Evolutionary conservation across 2,113 vertebrate species (phyloP).

Genomic region (Scophthalmus maximus): DNA sequence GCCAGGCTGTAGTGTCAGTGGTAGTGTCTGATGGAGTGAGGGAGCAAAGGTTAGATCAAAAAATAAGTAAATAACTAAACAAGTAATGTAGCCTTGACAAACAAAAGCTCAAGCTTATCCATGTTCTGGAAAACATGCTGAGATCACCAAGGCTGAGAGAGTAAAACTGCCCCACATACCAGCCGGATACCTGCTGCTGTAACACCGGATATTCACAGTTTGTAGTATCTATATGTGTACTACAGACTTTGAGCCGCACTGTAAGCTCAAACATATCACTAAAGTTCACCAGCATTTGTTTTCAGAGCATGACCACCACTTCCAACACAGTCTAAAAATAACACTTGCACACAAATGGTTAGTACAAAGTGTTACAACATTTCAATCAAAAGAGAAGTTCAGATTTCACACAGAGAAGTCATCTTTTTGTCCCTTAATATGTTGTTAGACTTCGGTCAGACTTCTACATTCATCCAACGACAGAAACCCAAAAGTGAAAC

Average conservation of each 20-base stretch:
- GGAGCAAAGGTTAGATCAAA: too few relatives aligned
- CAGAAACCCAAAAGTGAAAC: not conserved
- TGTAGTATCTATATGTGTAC: too few relatives aligned
- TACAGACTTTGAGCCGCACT: not conserved
- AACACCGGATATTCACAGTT: too few relatives aligned
- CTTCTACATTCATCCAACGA: conserved; percentile 21
- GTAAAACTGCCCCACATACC: not conserved
- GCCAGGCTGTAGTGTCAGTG: too few relatives aligned
- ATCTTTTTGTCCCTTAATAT: not conserved
- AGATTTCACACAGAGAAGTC: not conserved
- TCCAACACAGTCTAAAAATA: too few relatives aligned
- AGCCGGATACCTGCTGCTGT: too few relatives aligned
- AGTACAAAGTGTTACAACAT: not conserved
- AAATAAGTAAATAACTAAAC: too few relatives aligned
- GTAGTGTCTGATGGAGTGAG: too few relatives aligned
- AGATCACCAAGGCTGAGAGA: not conserved
- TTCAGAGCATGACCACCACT: not conserved
- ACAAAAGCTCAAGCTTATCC: too few relatives aligned
- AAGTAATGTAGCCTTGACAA: too few relatives aligned
- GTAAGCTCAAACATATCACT: not conserved
- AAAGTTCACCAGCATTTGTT: not conserved
- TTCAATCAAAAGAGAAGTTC: not conserved
- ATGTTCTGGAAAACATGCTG: not conserved
- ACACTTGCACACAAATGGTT: not conserved
- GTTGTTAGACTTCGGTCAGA: not conserved